Evolutionary conservation across 2,797 vertebrate genomes (phyloP).

Genomic region (Melanotaenia pygmaea): DNA sequence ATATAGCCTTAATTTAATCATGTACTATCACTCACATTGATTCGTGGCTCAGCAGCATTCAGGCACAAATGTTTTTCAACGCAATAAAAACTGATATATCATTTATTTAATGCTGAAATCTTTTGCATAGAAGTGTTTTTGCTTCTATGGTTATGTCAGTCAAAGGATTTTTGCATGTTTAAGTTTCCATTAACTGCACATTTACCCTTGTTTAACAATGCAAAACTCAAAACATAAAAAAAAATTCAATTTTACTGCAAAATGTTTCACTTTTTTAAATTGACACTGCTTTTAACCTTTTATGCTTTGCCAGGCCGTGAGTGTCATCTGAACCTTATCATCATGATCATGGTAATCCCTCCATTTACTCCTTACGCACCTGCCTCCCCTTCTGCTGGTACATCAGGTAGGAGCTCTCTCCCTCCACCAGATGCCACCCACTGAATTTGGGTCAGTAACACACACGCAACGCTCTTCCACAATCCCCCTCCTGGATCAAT

Average conservation of each 20-base stretch:
- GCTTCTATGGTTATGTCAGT: constrained; percentile 18
- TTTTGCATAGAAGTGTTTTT: neutral
- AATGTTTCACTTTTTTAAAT: neutral
- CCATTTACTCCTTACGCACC: constrained; percentile 20
- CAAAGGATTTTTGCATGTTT: neutral
- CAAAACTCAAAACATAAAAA: neutral
- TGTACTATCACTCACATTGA: constrained; percentile 56
- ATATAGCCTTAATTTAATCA: constrained; percentile 69
- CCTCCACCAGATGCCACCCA: constrained; percentile 58
- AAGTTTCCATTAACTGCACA: neutral
- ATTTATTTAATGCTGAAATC: neutral
- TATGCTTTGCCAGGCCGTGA: neutral
- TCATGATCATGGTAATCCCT: neutral
- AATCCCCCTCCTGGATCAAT: constrained; percentile 84
- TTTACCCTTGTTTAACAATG: neutral
- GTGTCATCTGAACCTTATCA: neutral
- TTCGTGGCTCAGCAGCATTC: constrained; percentile 52
- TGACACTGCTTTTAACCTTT: neutral
- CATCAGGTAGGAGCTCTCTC: constrained; percentile 55
- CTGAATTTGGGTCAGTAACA: constrained; percentile 83
- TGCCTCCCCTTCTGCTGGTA: constrained; percentile 19
- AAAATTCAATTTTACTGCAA: neutral
- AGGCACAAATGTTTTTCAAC: constrained; percentile 47
- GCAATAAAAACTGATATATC: constrained; percentile 29
- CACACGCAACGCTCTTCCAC: constrained; percentile 28